Base-by-base conservation (phyloP, 2,888 invertebrate genomes). In the Heliconius hortense region DNA sequence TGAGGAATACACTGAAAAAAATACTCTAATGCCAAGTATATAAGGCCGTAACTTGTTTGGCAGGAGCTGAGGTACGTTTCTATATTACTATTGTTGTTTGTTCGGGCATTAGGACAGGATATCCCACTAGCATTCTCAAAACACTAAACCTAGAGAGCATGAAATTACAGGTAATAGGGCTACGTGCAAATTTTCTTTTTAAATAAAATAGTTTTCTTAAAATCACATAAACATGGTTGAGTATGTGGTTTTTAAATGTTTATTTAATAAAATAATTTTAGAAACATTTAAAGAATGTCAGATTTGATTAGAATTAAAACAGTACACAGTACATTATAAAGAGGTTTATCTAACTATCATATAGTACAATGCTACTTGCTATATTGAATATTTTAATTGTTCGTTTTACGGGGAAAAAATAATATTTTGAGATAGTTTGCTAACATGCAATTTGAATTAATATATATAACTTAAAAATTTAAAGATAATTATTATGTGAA, bases 1-100 rank as follows among this genome's bases (percentile, higher is more conserved):
- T 94, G 92, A 90, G 93, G 93, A 90, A 87, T 88, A 92, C 94
- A 94, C 94, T 94, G 94, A 93, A 94, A 94, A 92, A 93, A 91
- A 93, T 90, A 92, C 91, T 94, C 94, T 94, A 94, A 91, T 91
- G 94, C 94, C 92, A 92, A 87, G 89, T 92, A 90, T 89, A 91
- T 91, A 91, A 89, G 91, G 92, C 90, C 92, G 84, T 87, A 86
- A 89, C 89, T 86, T 86, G 90, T 90, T 88, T 88, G 92, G 90
- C 90, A 86, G 88, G 72, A 77, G 68, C 73, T 72, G 72, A 77
- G 74, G 76, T 77, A 72, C 74, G 70, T 74, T 77, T 15, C 69
- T 56, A 69, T 78, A 70, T 79, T 73, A 73, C 74, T 74, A 78
- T 77, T 73, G 26, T 79, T 78, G 78, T 81, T 77, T 75, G 79